phyloP scores from a whole-genome alignment of 2,797 vertebrate genomes.

The Otolemur crassicaudatus region DNA sequence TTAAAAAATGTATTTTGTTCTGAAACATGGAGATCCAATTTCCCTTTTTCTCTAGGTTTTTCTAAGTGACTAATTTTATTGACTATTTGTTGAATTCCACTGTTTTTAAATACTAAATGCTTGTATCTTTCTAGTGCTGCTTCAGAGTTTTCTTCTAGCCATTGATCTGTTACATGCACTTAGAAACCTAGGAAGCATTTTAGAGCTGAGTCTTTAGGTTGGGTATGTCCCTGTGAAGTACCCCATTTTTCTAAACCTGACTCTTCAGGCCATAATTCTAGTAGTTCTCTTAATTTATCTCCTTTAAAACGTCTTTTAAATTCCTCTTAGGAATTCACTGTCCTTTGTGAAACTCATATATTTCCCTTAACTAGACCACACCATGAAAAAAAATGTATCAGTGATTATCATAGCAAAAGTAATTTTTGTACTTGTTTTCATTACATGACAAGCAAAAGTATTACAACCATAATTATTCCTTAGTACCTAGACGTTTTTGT shows the following conservation, averaged over 20 bases:
- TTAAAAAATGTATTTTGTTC: background rate
- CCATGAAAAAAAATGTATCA: background rate
- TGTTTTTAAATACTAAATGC: background rate
- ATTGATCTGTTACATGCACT: background rate
- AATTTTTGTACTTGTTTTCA: background rate
- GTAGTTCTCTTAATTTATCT: slow-evolving; percentile 1
- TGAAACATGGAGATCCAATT: background rate
- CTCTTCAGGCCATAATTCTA: background rate
- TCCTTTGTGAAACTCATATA: background rate
- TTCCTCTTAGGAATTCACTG: background rate
- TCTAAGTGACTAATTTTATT: background rate
- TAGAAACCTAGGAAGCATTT: background rate
- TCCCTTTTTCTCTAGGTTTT: background rate
- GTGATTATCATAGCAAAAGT: background rate
- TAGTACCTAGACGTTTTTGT: background rate
- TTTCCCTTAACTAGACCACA: background rate
- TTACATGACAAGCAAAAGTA: background rate
- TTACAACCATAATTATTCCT: background rate
- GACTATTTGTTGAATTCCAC: background rate
- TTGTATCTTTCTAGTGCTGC: background rate
- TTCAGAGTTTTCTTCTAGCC: background rate
- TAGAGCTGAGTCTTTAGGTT: background rate
- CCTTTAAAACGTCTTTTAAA: background rate
- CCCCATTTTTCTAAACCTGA: background rate
- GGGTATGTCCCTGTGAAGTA: background rate